Percentiles rank a stretch among this genome's conserved stretches.
These are phyloP conservation scores for Macrobrachium nipponense DNA, from an alignment of 1,140 invertebrate genomes.

Conservation along the genomic window DNA sequence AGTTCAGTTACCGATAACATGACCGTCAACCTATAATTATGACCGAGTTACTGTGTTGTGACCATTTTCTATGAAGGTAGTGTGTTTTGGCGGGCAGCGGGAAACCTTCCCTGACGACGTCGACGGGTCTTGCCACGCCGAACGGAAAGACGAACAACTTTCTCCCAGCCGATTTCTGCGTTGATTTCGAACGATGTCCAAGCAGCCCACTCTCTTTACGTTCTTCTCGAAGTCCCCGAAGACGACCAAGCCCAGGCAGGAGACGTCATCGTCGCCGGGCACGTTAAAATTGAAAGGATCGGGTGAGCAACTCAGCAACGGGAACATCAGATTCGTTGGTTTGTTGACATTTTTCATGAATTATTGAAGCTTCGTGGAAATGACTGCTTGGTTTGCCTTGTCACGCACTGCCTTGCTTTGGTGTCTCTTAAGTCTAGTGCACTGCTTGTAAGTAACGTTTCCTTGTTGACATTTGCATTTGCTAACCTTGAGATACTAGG, in stretches of 20 bases:
- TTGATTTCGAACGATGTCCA: not conserved
- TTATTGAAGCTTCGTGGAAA: not conserved
- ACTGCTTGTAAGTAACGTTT: too few species aligned
- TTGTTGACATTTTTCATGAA: not conserved
- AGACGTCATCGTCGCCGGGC: not conserved
- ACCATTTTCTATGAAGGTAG: not conserved
- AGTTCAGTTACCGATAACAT: too few species aligned
- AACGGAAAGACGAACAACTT: not conserved
- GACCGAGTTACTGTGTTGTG: too few species aligned
- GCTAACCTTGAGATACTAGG: too few species aligned
- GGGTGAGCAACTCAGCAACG: constrained; percentile 7
- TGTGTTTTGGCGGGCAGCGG: not conserved
- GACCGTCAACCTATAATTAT: too few species aligned
- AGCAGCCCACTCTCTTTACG: constrained; percentile 11
- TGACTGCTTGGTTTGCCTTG: not conserved
- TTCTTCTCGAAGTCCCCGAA: constrained; percentile 34
- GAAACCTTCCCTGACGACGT: not conserved
- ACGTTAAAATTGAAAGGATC: constrained; percentile 30
- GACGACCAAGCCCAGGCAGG: not conserved
- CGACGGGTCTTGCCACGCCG: not conserved
- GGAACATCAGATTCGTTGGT: not conserved
- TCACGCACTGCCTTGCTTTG: too few species aligned
- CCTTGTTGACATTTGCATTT: too few species aligned
- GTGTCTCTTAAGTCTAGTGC: too few species aligned
- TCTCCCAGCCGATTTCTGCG: not conserved